Base-by-base conservation (phyloP, 2,797 vertebrate genomes). In the Siniperca obscura region DNA sequence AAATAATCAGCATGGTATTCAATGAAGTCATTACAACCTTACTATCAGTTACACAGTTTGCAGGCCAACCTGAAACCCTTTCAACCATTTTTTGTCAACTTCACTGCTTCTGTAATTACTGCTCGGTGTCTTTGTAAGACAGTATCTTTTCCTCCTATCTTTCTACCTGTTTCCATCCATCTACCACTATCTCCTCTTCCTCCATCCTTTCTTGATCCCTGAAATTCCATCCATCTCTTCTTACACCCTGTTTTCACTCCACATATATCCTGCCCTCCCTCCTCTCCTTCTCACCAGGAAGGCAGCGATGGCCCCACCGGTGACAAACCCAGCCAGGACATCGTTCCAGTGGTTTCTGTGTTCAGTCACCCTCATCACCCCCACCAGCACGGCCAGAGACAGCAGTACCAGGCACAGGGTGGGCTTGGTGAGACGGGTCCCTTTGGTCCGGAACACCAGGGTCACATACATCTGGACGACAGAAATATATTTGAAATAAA, bases 291-390 rank as follows among this genome's bases (percentile, higher is more conserved):
- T 93, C 81, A 98, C 98, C 97, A 98, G 92, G 86, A 98, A 98
- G 38, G 94, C 93, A 21, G 98, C 97, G 17, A 98, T 98, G 85
- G 97, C 96, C 0, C 96, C 96, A 42, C 98, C 98, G 0, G 97
- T 97, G 66, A 97, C 81, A 74, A 96, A 97, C 30, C 97, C 98
- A 0, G 97, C 97, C 85, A 98, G 87, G 19, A 98, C 95, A 1
- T 98, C 97, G 0, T 95, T 96, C 98, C 97, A 98, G 91, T 98
- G 97, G 93, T 98, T 98, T 1, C 97, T 95, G 87, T 97, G 96
- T 82, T 98, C 98, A 0, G 97, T 96, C 71, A 98, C 97, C 3
- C 97, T 96, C 76, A 97, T 95, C 68, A 98, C 96, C 0, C 97
- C 97, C 80, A 98, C 97, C 85, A 98, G 92, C 90, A 97, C 96